Evolutionary conservation across 2,888 invertebrate species (phyloP), one percentile per base, ranked within the genome.

Genomic region (Caenorhabditis becei): DNA sequence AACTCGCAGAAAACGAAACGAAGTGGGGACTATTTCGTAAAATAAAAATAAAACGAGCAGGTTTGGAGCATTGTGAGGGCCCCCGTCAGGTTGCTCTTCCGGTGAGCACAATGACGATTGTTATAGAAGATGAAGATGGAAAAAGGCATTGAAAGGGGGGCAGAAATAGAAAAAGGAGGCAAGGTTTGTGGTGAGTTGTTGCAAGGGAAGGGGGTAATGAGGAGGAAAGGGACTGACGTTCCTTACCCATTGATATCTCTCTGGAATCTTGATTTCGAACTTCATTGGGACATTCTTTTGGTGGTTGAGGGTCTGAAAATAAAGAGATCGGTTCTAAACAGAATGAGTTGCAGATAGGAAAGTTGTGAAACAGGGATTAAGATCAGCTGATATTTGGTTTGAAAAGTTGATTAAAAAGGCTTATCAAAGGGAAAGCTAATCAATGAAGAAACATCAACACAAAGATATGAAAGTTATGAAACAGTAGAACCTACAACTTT

Each of bases 81-180:
- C 14, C 37, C 58, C 35, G 66, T 67, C 75, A 67, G 59, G 24
- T 56, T 63, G 69, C 62, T 69, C 69, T 69, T 77, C 77, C 69
- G 67, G 69, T 77, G 77, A 69, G 69, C 62, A 69, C 62, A 67
- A 72, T 72, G 72, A 72, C 63, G 56, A n/a, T n/a, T n/a, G n/a
- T n/a, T n/a, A n/a, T n/a, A 47, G 71, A 23, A 16, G 20, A 14
- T 32, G 58, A 23, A n/a, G 18, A 26, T 23, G 32, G 20, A 23
- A 11, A 49, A 32, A 32, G 32, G 32, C 5, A 32, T 4, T 4
- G 32, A 32, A 32, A 10, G 32, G 32, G 10, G 41, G 14, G 41
- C 41, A 41, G 41, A 41, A 41, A 41, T 41, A 41, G 41, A 41
- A 41, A 41, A 11, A 14, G 41, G 32, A 32, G 10, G 32, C 32